Evolutionary conservation across 2,888 invertebrate species (phyloP).

Genomic region (Thysanoteuthis rhombus): DNA sequence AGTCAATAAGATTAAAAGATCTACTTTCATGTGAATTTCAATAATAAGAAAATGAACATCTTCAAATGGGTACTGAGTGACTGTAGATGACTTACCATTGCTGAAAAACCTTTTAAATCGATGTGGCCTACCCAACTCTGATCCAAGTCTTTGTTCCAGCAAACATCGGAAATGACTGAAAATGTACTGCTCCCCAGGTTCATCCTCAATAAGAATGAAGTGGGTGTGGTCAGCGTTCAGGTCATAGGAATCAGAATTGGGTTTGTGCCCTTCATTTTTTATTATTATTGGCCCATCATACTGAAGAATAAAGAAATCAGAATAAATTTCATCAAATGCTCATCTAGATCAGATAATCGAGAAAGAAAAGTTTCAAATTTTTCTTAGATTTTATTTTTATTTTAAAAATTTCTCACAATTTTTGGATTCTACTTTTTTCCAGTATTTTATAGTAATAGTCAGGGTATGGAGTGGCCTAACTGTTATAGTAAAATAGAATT

Average conservation of each 20-base stretch:
- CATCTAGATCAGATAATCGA: too few species aligned
- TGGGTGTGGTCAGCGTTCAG: constrained; percentile 66
- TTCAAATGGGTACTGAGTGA: background rate
- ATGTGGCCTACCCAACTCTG: constrained; percentile 43
- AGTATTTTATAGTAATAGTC: too few species aligned
- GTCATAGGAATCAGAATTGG: constrained; percentile 46
- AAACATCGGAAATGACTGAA: constrained; percentile 43
- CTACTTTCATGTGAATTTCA: background rate
- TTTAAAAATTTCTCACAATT: too few species aligned
- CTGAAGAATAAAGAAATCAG: background rate
- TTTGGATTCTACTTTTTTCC: too few species aligned
- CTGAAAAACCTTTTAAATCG: constrained; percentile 34
- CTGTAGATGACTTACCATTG: constrained; percentile 14
- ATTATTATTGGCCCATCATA: constrained; percentile 35
- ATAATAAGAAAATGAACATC: background rate
- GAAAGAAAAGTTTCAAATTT: too few species aligned
- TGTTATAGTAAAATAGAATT: too few species aligned
- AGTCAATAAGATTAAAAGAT: too few species aligned
- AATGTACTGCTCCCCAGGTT: constrained; percentile 41
- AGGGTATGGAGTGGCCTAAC: too few species aligned
- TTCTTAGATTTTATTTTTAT: too few species aligned
- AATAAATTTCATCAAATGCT: background rate
- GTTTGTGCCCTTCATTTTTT: constrained; percentile 45
- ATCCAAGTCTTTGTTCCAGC: constrained; percentile 50
- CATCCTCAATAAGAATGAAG: constrained; percentile 61